Conservation (phyloP, 1,140 invertebrate species). For the Papilio machaon region DNA sequence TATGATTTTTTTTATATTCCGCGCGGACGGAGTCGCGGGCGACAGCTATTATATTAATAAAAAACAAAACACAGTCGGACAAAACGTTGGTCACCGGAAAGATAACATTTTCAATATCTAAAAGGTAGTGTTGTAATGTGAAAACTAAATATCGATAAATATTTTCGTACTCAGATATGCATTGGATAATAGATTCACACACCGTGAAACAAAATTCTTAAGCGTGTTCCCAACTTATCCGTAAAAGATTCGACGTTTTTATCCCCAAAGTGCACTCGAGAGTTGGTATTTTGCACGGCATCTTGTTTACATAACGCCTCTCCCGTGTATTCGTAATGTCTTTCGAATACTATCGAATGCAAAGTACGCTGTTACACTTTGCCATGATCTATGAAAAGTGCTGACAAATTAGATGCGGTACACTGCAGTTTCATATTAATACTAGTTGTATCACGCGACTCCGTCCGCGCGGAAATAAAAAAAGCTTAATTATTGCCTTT, state of each 20-base stretch:
- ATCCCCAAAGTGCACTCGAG: constrained; percentile 32
- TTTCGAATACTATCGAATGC: constrained; percentile 60
- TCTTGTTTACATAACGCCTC: constrained; percentile 57
- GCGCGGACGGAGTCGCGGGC: too few relatives aligned
- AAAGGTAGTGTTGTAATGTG: too few relatives aligned
- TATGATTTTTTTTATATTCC: too few relatives aligned
- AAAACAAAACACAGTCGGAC: too few relatives aligned
- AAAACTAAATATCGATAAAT: too few relatives aligned
- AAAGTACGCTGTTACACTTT: constrained; percentile 25
- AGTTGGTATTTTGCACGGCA: constrained; percentile 37
- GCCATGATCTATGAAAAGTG: not conserved
- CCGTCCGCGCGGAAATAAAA: too few relatives aligned
- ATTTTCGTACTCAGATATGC: not conserved
- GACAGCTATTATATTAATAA: too few relatives aligned
- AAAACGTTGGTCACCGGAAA: too few relatives aligned
- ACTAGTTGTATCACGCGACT: too few relatives aligned
- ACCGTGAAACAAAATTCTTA: not conserved
- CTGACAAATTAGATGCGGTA: not conserved
- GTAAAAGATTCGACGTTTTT: constrained; percentile 24
- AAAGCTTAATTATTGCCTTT: too few relatives aligned
- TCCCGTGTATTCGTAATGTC: constrained; percentile 53
- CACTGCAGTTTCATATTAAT: not conserved
- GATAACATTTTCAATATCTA: too few relatives aligned
- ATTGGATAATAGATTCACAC: not conserved
- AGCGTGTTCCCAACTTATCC: not conserved